Conservation (phyloP, 2,797 vertebrate species). For the Chromis chromis region DNA sequence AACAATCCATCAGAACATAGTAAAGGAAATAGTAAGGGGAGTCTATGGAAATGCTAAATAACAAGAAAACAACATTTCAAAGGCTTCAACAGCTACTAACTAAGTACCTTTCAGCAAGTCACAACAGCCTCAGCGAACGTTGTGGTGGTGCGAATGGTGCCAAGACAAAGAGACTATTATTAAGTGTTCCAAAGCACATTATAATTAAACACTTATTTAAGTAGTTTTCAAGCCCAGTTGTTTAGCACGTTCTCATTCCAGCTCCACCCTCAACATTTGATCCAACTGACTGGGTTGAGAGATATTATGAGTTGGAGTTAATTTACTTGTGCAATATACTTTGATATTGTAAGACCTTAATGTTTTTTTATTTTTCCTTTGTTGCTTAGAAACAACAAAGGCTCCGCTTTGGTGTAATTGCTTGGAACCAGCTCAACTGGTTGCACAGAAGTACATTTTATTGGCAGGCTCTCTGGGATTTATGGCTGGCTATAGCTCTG, state of each 20-base stretch:
- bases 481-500: not conserved
- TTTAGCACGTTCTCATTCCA: not conserved
- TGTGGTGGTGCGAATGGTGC: no score
- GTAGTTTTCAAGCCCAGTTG: not conserved
- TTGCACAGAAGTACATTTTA: conserved; percentile 22
- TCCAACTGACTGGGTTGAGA: not conserved
- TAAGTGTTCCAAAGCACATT: not conserved
- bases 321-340: not conserved
- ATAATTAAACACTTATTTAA: not conserved
- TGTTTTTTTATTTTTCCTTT: not conserved
- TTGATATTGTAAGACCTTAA: not conserved
- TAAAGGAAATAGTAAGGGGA: no score
- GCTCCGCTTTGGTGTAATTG: conserved; percentile 1
- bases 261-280: not conserved
- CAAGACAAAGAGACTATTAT: not conserved
- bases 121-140: no score
- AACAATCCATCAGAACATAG: no score
- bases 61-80: no score
- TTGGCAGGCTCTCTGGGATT: not conserved
- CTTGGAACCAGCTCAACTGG: not conserved
- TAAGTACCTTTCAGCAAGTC: no score
- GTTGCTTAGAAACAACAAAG: conserved; percentile 8
- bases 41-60: no score
- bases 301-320: not conserved
- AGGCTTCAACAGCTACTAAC: no score